Evolutionary conservation across 2,113 vertebrate genomes (phyloP).

Genomic region (Sinocyclocheilus anshuiensis): DNA sequence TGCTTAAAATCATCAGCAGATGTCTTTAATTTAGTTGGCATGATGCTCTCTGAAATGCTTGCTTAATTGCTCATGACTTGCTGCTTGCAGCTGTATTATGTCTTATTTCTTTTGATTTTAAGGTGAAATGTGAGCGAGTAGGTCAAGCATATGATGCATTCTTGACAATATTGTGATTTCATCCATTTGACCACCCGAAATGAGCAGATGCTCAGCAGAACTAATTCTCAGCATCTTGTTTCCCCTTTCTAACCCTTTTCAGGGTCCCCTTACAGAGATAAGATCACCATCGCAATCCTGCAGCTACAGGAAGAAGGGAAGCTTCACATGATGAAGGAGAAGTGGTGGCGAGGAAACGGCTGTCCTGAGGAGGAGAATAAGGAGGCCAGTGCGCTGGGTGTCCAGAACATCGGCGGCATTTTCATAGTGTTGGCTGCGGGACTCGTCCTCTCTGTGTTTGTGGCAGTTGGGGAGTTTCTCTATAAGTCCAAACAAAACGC

Average conservation of each 20-base stretch:
- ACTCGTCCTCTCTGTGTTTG: slow-evolving; percentile 96
- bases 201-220: background rate
- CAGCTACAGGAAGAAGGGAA: slow-evolving; percentile 98
- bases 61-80: no score
- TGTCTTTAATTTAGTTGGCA: no score
- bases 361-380: slow-evolving; percentile 98
- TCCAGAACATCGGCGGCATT: slow-evolving; percentile 98
- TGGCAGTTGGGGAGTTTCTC: slow-evolving; percentile 96
- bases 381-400: slow-evolving; percentile 95
- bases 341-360: slow-evolving; percentile 97
- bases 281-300: slow-evolving; percentile 98
- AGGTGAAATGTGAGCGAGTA: background rate
- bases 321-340: slow-evolving; percentile 99
- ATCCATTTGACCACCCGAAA: background rate
- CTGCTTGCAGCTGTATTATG: no score
- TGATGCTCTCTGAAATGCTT: no score
- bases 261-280: slow-evolving; percentile 98
- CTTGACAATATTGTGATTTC: background rate
- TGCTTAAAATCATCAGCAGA: no score
- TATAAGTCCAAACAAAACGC: slow-evolving; percentile 99
- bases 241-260: slow-evolving; percentile 50
- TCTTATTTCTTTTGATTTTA: background rate
- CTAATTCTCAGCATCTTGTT: background rate
- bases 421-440: slow-evolving; percentile 97
- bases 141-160: background rate